Evolutionary conservation across 2,888 invertebrate species (phyloP), one percentile per base, ranked within the genome.

Genomic region (Tinea trinotella): DNA sequence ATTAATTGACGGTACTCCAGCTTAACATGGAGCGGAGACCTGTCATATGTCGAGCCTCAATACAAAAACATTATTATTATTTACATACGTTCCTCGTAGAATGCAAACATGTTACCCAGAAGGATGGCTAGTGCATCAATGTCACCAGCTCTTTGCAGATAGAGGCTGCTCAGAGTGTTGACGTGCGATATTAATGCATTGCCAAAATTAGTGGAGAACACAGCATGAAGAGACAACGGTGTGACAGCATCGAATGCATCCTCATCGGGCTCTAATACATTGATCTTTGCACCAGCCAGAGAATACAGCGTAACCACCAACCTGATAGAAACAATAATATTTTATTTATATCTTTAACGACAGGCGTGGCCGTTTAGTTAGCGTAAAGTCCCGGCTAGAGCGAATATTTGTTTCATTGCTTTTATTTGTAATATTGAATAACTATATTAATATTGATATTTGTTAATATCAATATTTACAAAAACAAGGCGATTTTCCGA

Each of bases 221-320:
- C 87, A 0, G 92, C 90, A 63, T 90, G 79, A 15, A 88, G 87
- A 61, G 91, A 91, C 4, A 93, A 68, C 22, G 87, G 84, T 0
- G 74, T 65, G 0, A 89, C 84, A 20, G 75, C 74, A 15, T 84
- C 85, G 61, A 78, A 87, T 0, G 88, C 86, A 24, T 81, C 88
- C 57, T 87, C 87, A 59, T 89, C 88, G 0, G 88, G 88, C 30
- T 77, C 73, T 55, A 89, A 74, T 40, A 88, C 70, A 0, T 76
- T 65, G 1, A 90, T 68, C 63, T 88, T 88, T 13, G 70, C 67
- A 6, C 88, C 88, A 0, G 74, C 75, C 1, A 60, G 58, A 55
- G 90, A 87, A 64, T 92, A 92, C 2, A 94, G 74, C 1, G 91
- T 90, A 54, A 92, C 87, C 54, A 90, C 79, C 40, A 58, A 93